Evolutionary conservation across 1,140 invertebrate genomes (phyloP).

Genomic region (Eumeta japonica): DNA sequence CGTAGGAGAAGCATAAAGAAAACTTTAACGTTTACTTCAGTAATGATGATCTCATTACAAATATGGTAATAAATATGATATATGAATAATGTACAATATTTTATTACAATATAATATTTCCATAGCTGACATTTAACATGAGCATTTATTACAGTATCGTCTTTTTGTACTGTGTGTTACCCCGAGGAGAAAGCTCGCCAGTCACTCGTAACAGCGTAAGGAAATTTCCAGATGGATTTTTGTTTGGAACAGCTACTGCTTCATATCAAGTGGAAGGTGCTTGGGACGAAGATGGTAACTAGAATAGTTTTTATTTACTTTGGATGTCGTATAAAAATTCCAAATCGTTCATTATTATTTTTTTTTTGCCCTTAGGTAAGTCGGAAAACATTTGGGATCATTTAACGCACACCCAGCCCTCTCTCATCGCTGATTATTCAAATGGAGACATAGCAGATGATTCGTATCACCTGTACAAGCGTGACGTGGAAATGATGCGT

Average conservation of each 20-base stretch:
- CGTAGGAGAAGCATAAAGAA: too few species aligned
- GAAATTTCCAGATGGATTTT: constrained; percentile 56
- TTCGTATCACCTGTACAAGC: constrained; percentile 43
- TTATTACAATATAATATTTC: not conserved
- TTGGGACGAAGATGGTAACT: constrained; percentile 57
- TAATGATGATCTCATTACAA: not conserved
- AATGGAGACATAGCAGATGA: constrained; percentile 53
- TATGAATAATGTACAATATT: not conserved
- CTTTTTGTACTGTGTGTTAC: not conserved
- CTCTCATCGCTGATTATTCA: constrained; percentile 51
- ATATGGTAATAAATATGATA: not conserved
- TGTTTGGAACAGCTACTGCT: constrained; percentile 60
- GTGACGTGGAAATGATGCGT: constrained; percentile 56
- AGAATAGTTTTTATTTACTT: constrained; percentile 1
- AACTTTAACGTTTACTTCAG: not conserved
- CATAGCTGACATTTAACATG: not conserved
- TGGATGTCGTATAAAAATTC: not conserved
- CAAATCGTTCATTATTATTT: constrained; percentile 1
- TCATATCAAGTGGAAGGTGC: constrained; percentile 63
- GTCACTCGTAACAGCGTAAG: constrained; percentile 15
- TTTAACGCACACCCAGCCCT: constrained; percentile 45
- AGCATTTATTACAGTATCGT: not conserved
- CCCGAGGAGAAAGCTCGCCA: constrained; percentile 6
- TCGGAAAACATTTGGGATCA: constrained; percentile 62
- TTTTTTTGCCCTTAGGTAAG: constrained; percentile 33